A percentile compares a stretch with the other conserved stretches of the same genome.
Evolutionary conservation across 2,113 vertebrate genomes (phyloP).

Genomic region (Carlito syrichta): DNA sequence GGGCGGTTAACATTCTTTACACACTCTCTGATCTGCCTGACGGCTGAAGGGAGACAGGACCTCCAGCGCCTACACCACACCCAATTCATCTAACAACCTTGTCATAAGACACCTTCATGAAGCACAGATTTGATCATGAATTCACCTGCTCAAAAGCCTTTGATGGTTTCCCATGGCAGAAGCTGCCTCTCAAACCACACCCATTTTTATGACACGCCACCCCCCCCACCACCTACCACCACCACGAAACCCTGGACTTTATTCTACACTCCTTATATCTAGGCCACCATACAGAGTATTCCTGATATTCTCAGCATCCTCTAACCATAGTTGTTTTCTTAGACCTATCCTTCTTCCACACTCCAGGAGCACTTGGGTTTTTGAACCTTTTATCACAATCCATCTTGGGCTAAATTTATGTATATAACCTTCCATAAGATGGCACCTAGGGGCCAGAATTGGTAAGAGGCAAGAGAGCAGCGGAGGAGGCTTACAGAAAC

Average conservation of each 20-base stretch:
- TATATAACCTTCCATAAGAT: neutral
- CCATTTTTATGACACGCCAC: neutral
- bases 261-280: neutral
- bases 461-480: neutral
- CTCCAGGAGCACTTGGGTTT: neutral
- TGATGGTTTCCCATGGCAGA: neutral
- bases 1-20: neutral
- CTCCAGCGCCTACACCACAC: neutral
- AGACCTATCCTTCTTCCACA: neutral
- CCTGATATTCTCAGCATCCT: neutral
- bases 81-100: neutral
- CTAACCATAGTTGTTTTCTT: neutral
- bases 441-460: neutral
- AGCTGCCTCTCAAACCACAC: neutral
- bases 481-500: neutral
- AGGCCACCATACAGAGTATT: neutral
- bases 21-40: neutral
- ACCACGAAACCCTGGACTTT: neutral
- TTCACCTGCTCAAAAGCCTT: neutral
- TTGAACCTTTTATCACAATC: neutral
- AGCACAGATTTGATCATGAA: neutral
- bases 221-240: too few species aligned
- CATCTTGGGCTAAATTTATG: neutral
- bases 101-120: neutral
- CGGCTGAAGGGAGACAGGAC: neutral